These are phyloP conservation scores for Hydractinia symbiolongicarpus DNA, from an alignment of 30 jellyfish, hydroid and myxozoan genomes.

Conservation along the genomic window DNA sequence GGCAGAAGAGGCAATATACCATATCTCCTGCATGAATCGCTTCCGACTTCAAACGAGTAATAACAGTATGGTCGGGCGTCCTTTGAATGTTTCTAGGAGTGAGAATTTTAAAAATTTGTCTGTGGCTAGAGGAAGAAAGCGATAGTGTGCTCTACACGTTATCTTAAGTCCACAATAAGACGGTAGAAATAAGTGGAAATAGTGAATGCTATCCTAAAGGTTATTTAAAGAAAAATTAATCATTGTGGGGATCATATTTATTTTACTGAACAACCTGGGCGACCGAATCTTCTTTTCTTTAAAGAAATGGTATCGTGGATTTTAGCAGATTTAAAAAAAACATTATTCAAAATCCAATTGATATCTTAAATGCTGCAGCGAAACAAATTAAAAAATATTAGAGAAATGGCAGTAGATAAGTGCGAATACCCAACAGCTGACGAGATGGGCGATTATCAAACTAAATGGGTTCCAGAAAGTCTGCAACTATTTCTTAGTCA, in stretches of 20 bases:
- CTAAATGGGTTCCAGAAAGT: conserved; percentile 46
- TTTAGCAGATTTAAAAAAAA: conserved; percentile 11
- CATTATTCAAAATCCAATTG: neutral
- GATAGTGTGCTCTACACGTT: conserved; percentile 42
- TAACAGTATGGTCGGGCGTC: conserved; percentile 28
- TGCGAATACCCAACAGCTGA: neutral
- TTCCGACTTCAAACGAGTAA: conserved; percentile 12
- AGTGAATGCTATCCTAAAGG: conserved; percentile 21
- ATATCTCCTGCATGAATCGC: conserved; percentile 30
- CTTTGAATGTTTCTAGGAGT: conserved; percentile 15
- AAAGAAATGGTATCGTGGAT: conserved; percentile 41
- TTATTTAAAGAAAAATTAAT: conserved; percentile 9
- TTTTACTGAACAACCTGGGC: conserved; percentile 35
- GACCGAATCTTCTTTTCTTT: conserved; percentile 34
- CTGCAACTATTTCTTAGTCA: conserved; percentile 5
- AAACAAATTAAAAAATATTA: conserved; percentile 30
- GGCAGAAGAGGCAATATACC: too few relatives aligned
- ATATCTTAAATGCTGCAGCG: conserved; percentile 40
- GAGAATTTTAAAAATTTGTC: conserved; percentile 27
- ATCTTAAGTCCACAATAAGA: conserved; percentile 26
- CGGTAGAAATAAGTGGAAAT: conserved; percentile 1
- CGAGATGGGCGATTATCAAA: conserved; percentile 17
- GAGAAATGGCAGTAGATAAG: conserved; percentile 31
- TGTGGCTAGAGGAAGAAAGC: conserved; percentile 41
- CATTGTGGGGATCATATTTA: conserved; percentile 36